Conservation (phyloP, 2,888 invertebrate genomes). For the Volucella bombylans region DNA sequence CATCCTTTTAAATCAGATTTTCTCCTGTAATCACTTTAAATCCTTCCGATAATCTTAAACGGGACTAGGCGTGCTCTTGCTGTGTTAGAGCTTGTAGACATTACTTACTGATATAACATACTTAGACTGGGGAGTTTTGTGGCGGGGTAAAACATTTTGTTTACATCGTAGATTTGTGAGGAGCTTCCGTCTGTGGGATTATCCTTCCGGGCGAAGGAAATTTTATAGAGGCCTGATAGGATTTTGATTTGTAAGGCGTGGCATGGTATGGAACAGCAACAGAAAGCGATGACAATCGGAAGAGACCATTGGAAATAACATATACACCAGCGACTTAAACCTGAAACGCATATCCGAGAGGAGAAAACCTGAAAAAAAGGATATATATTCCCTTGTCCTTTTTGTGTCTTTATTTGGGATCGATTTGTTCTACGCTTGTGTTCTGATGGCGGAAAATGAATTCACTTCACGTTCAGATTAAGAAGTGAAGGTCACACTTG, state of each 20-base stretch:
- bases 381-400: slow-evolving; percentile 29
- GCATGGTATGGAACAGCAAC: slow-evolving; percentile 6
- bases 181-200: slow-evolving; percentile 35
- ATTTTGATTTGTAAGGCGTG: slow-evolving; percentile 58
- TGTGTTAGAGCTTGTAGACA: background rate
- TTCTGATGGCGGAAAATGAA: slow-evolving; percentile 7
- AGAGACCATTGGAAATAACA: slow-evolving; percentile 9
- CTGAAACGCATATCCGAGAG: too few species aligned
- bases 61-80: background rate
- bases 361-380: background rate
- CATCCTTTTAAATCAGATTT: slow-evolving; percentile 32
- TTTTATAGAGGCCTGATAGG: slow-evolving; percentile 43
- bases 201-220: slow-evolving; percentile 47
- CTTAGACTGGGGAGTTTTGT: slow-evolving; percentile 10
- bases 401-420: slow-evolving; percentile 20
- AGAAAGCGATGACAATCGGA: slow-evolving; percentile 29
- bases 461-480: slow-evolving; percentile 46
- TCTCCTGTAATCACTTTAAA: slow-evolving; percentile 30
- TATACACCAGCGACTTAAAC: background rate
- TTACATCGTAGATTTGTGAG: slow-evolving; percentile 37
- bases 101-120: slow-evolving; percentile 3
- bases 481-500: slow-evolving; percentile 29
- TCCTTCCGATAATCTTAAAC: slow-evolving; percentile 10
- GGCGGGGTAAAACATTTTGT: slow-evolving; percentile 28
- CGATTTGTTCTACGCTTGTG: slow-evolving; percentile 6